Evolutionary conservation across 1,140 invertebrate species (phyloP), one percentile per base, ranked within the genome.

Genomic region (Heliconius melpomene): DNA sequence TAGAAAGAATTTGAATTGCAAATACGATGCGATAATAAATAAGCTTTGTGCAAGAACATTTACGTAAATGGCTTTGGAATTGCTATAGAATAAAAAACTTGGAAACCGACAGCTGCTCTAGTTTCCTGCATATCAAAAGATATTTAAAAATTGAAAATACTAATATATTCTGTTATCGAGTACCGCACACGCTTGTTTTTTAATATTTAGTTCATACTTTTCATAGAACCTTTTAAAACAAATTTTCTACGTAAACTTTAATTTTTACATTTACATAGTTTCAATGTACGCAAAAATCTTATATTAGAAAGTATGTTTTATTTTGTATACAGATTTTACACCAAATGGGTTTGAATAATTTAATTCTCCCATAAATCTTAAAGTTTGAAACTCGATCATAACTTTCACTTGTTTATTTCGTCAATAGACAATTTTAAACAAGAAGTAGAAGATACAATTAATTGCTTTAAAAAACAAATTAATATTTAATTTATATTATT

Each of bases 1-100:
- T 32, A 23, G 40, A 32, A 16, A 52, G 20, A 26, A 75, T 78
- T 36, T 71, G 38, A 74, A 70, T 78, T 70, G 72, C 70, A 52
- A 77, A 81, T 77, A 70, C 60, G 26, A 29, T 36, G 18, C 26
- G 32, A 54, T 54, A 40, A 74, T 54, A 32, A 57, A 57, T 38
- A 57, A 54, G 23, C 26, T 75, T 75, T 57, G 71, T 72, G 29
- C 71, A 38, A 40, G n/a, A 66, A 26, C 60, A 29, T 66, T 66
- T 66, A 66, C 9, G 11, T 26, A 66, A 66, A 66, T 66, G 60
- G 60, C 60, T 66, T 66, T 66, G 20, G 23, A 66, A 66, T 26
- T 66, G 26, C 60, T 66, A 66, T 66, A 29, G 20, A 57, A 57
- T 57, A 57, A 57, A 57, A 26, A 66, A 66, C 23, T 66, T 29